phyloP scores from a whole-genome alignment of 2,797 vertebrate genomes.

The Protonibea diacanthus region DNA sequence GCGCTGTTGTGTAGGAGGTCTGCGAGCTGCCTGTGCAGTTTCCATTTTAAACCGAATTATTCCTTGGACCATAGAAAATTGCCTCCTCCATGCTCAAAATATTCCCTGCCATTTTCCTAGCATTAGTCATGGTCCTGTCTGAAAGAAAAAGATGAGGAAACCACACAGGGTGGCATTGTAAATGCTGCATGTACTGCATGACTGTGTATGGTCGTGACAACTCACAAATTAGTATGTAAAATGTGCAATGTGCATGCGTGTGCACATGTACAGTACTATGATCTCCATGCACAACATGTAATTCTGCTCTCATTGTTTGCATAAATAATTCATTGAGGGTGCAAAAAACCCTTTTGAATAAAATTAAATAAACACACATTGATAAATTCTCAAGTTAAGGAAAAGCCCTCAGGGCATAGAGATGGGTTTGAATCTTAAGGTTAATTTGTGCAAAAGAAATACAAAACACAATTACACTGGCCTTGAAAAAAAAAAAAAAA shows the following conservation, averaged over 20 bases:
- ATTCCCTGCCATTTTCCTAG: constrained; percentile 63
- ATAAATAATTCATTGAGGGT: constrained; percentile 61
- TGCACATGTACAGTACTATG: constrained; percentile 6
- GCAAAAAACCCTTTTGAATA: constrained; percentile 56
- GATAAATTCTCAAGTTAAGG: constrained; percentile 71
- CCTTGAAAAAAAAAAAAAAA: constrained; percentile 65
- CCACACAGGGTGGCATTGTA: constrained; percentile 42
- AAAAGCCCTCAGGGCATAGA: constrained; percentile 57
- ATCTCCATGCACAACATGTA: constrained; percentile 22
- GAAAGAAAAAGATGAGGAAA: constrained; percentile 53
- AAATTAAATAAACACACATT: constrained; percentile 74
- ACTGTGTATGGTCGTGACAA: constrained; percentile 43
- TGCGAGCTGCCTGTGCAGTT: constrained; percentile 60
- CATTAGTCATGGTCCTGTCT: constrained; percentile 67
- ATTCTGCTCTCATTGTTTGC: constrained; percentile 43
- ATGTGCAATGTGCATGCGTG: constrained; percentile 1
- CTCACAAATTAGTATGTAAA: constrained; percentile 18
- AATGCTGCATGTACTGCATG: constrained; percentile 49
- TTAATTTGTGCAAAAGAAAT: constrained; percentile 70
- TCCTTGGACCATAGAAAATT: constrained; percentile 68
- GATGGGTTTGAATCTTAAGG: constrained; percentile 69
- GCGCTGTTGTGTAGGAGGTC: constrained; percentile 68
- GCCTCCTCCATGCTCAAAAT: constrained; percentile 64
- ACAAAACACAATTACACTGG: constrained; percentile 62
- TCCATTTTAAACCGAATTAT: constrained; percentile 70